Evolutionary conservation across 2,888 invertebrate species (phyloP).

Genomic region (Zootermopsis nevadensis): DNA sequence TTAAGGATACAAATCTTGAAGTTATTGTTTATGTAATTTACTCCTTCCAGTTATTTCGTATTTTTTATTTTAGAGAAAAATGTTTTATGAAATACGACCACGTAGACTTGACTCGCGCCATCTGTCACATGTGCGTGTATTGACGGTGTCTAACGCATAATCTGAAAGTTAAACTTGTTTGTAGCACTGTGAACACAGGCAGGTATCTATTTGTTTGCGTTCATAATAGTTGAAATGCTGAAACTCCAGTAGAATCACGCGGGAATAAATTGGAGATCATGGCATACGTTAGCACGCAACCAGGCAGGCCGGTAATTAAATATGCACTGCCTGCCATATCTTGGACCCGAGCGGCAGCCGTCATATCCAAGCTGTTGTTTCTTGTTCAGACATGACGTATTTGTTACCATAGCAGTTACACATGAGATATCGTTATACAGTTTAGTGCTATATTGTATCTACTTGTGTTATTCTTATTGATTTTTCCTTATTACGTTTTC

Average conservation of each 20-base stretch:
- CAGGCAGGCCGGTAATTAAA: slow-evolving; percentile 21
- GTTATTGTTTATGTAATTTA: too few relatives aligned
- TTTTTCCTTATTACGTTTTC: not conserved
- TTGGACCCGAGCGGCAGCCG: not conserved
- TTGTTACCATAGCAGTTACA: not conserved
- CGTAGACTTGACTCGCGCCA: not conserved
- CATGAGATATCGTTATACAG: not conserved
- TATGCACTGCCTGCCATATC: slow-evolving; percentile 11
- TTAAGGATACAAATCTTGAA: too few relatives aligned
- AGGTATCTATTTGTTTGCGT: slow-evolving; percentile 35
- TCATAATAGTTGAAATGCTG: slow-evolving; percentile 39
- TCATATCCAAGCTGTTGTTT: not conserved
- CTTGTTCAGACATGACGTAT: not conserved
- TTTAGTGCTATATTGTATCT: not conserved
- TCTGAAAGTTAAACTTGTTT: slow-evolving; percentile 1
- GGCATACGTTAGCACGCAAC: slow-evolving; percentile 18
- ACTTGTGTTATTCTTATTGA: not conserved
- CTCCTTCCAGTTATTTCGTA: too few relatives aligned
- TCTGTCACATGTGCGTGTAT: not conserved
- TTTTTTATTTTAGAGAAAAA: too few relatives aligned
- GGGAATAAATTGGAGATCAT: slow-evolving; percentile 42
- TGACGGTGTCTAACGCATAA: not conserved
- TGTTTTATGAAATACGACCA: too few relatives aligned
- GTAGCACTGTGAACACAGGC: slow-evolving; percentile 2
- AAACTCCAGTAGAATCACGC: slow-evolving; percentile 33